Evolutionary conservation across 2,888 invertebrate genomes (phyloP).

Genomic region (Microctonus aethiopoides): DNA sequence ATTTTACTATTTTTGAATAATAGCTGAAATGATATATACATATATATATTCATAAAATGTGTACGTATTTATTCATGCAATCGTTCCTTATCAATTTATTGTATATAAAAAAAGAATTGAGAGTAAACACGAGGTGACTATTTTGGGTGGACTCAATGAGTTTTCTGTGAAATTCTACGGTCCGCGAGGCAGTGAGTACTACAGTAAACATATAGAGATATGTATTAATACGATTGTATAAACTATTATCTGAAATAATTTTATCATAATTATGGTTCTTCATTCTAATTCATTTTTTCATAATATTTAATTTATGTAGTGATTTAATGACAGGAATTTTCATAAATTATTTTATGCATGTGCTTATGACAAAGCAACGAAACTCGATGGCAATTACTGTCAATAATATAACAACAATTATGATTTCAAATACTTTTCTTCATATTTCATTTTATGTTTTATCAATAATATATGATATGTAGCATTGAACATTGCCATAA

Average conservation of each 20-base stretch:
- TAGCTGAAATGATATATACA: no score
- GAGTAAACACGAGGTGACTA: conserved; percentile 99
- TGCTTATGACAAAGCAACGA: no score
- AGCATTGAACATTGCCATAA: not conserved
- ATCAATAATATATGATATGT: no score
- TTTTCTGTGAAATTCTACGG: conserved; percentile 99
- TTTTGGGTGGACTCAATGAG: conserved; percentile 97
- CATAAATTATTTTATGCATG: no score
- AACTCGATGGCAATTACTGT: no score
- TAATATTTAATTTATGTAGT: not conserved
- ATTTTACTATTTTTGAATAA: no score
- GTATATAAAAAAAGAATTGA: conserved; percentile 84
- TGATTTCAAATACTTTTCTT: no score
- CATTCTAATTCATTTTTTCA: not conserved
- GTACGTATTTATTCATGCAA: not conserved
- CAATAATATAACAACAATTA: no score
- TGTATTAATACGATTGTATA: not conserved
- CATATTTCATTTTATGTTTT: no score
- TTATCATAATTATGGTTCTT: no score
- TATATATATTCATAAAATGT: conserved; percentile 35
- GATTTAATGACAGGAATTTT: no score
- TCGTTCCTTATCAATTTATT: not conserved
- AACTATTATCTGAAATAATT: no score
- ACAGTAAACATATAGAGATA: not conserved
- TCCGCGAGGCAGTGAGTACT: conserved; percentile 90